Evolutionary conservation across 2,888 invertebrate genomes (phyloP).

Genomic region (Conus canariensis): DNA sequence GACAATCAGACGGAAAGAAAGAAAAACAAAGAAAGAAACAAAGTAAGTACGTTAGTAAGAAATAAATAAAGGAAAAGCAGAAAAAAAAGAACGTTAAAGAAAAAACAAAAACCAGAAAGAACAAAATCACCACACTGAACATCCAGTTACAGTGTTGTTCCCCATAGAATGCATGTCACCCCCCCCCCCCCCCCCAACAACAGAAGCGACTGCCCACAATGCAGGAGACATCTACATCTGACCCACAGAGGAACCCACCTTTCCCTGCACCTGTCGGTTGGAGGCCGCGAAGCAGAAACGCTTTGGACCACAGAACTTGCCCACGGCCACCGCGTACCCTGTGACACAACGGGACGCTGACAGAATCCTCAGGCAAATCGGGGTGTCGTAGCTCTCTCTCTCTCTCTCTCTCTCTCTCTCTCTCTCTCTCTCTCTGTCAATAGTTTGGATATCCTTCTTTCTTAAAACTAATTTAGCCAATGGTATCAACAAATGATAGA

Average conservation of each 20-base stretch:
- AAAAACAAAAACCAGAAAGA: too few species aligned
- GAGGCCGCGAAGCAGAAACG: constrained; percentile 33
- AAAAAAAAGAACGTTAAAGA: background rate
- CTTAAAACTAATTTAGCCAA: too few species aligned
- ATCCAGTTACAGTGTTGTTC: too few species aligned
- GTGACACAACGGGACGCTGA: background rate
- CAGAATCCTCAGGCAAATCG: background rate
- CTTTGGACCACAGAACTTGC: constrained; percentile 19
- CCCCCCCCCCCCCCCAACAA: too few species aligned
- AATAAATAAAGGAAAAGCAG: background rate
- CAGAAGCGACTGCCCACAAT: too few species aligned
- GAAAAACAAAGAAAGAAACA: background rate
- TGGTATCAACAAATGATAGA: too few species aligned
- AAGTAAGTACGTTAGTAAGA: background rate
- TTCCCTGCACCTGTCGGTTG: background rate
- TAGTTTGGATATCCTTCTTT: too few species aligned
- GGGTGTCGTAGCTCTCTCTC: background rate
- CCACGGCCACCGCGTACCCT: constrained; percentile 33
- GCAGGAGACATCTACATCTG: too few species aligned
- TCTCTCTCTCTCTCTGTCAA: background rate
- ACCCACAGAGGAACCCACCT: too few species aligned
- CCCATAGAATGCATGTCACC: too few species aligned
- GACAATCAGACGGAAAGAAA: background rate
- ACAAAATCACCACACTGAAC: too few species aligned
- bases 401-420: constrained; percentile 16